A percentile compares a stretch with the other conserved stretches of the same genome.
These are phyloP conservation scores for Austrofundulus limnaeus DNA, from an alignment of 2,113 vertebrate species.

Conservation along the genomic window DNA sequence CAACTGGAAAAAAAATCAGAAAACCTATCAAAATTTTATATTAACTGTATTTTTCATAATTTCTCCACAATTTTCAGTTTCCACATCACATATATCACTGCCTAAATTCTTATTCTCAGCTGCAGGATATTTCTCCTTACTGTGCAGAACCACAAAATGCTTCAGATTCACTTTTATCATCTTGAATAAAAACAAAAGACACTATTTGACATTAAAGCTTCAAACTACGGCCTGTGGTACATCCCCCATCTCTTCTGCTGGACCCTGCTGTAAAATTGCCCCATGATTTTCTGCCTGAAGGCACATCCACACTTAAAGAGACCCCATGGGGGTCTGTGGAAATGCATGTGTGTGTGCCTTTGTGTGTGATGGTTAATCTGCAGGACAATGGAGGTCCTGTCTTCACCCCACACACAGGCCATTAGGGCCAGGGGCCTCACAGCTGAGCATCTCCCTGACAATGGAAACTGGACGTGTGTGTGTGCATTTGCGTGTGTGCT, in stretches of 20 bases:
- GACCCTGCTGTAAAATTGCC: conserved; percentile 66
- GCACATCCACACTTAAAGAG: conserved; percentile 75
- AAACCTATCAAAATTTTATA: not conserved
- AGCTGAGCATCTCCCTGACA: conserved; percentile 71
- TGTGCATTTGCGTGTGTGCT: conserved; percentile 25
- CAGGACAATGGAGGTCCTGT: conserved; percentile 68
- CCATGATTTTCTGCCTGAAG: conserved; percentile 78
- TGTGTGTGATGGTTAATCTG: conserved; percentile 64
- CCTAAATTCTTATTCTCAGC: not conserved
- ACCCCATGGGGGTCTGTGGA: conserved; percentile 64
- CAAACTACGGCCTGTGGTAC: conserved; percentile 6
- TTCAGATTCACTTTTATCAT: conserved; percentile 5
- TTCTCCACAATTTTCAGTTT: not conserved
- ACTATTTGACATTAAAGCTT: conserved; percentile 34
- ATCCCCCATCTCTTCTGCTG: conserved; percentile 52
- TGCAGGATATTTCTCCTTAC: not conserved
- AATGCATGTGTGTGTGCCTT: conserved; percentile 43
- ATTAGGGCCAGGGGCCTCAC: conserved; percentile 63
- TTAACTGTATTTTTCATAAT: not conserved
- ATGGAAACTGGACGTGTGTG: conserved; percentile 48
- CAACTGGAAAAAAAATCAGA: too few relatives aligned
- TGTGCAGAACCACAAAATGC: not conserved
- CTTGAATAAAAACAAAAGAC: conserved; percentile 31
- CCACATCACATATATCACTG: not conserved
- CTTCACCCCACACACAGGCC: conserved; percentile 43